These are phyloP conservation scores for Philopotamus ludificatus DNA, from an alignment of 1,140 invertebrate species.

Conservation along the genomic window DNA sequence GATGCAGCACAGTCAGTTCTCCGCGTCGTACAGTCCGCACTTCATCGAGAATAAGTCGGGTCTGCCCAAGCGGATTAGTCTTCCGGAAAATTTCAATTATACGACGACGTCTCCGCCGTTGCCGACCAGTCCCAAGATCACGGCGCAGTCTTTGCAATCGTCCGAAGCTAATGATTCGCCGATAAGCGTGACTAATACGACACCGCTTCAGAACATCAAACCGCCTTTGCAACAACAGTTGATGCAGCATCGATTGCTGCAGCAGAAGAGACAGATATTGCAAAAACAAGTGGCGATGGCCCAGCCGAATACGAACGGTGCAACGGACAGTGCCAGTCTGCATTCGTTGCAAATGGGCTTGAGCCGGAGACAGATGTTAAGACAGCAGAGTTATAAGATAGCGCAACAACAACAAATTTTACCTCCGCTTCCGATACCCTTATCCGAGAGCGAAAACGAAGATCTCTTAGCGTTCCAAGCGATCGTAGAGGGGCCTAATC, in stretches of 20 bases:
- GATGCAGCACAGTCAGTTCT: conserved; percentile 67
- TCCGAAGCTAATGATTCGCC: conserved; percentile 48
- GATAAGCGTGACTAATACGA: conserved; percentile 41
- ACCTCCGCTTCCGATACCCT: conserved; percentile 56
- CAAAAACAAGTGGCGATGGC: conserved; percentile 75
- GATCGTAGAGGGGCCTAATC: conserved; percentile 55
- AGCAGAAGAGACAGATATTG: conserved; percentile 77
- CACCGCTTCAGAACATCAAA: conserved; percentile 48
- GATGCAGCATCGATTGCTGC: conserved; percentile 72
- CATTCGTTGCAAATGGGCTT: conserved; percentile 55
- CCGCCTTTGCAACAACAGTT: conserved; percentile 73
- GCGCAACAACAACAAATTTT: conserved; percentile 73
- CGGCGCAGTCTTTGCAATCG: conserved; percentile 44
- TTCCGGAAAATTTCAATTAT: conserved; percentile 66
- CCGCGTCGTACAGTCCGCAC: conserved; percentile 51
- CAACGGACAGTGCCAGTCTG: conserved; percentile 48
- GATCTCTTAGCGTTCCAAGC: conserved; percentile 62
- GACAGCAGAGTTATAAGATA: conserved; percentile 78
- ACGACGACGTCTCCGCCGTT: conserved; percentile 56
- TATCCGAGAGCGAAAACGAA: conserved; percentile 60
- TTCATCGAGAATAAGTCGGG: conserved; percentile 52
- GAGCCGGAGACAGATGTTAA: conserved; percentile 67
- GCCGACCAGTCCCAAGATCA: conserved; percentile 55
- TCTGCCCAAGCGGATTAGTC: conserved; percentile 65
- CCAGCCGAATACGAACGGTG: conserved; percentile 47